Percentiles rank a stretch among this genome's conserved stretches.
These are phyloP conservation scores for Chironomus tepperi DNA, from an alignment of 1,140 invertebrate species.

Conservation along the genomic window DNA sequence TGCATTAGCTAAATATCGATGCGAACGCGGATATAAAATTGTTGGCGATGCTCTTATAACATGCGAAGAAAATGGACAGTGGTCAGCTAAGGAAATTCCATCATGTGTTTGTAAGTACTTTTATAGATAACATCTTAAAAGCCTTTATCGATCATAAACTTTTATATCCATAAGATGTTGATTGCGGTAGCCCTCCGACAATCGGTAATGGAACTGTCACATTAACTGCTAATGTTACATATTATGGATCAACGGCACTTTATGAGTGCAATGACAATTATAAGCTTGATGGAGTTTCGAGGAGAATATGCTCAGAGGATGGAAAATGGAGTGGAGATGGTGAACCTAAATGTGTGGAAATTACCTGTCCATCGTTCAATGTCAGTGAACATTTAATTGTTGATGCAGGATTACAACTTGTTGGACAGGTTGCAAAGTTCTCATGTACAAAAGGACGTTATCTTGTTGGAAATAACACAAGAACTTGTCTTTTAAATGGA, in stretches of 20 bases:
- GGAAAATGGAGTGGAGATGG: slow-evolving; percentile 71
- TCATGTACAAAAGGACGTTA: slow-evolving; percentile 70
- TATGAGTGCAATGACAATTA: slow-evolving; percentile 79
- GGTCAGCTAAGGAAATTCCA: slow-evolving; percentile 67
- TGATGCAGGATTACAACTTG: slow-evolving; percentile 39
- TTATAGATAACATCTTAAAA: background rate
- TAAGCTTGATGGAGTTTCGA: slow-evolving; percentile 69
- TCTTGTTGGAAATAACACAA: slow-evolving; percentile 68
- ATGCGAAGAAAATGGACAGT: slow-evolving; percentile 74
- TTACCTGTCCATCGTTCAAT: slow-evolving; percentile 63
- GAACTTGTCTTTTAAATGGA: slow-evolving; percentile 67
- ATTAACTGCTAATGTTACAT: slow-evolving; percentile 73
- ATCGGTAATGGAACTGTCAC: slow-evolving; percentile 65
- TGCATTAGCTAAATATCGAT: slow-evolving; percentile 78
- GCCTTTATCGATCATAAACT: slow-evolving; percentile 24
- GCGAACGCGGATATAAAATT: slow-evolving; percentile 82
- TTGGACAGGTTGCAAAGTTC: slow-evolving; percentile 70
- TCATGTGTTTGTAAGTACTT: slow-evolving; percentile 68
- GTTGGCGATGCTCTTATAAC: slow-evolving; percentile 66
- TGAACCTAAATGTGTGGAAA: slow-evolving; percentile 69
- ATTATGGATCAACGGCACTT: slow-evolving; percentile 72
- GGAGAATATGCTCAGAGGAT: slow-evolving; percentile 76
- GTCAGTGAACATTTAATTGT: slow-evolving; percentile 47
- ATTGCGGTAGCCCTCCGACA: slow-evolving; percentile 66
- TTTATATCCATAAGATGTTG: slow-evolving; percentile 58